These are phyloP conservation scores for Diadophis punctatus DNA, from an alignment of 2,113 vertebrate genomes.

Conservation along the genomic window DNA sequence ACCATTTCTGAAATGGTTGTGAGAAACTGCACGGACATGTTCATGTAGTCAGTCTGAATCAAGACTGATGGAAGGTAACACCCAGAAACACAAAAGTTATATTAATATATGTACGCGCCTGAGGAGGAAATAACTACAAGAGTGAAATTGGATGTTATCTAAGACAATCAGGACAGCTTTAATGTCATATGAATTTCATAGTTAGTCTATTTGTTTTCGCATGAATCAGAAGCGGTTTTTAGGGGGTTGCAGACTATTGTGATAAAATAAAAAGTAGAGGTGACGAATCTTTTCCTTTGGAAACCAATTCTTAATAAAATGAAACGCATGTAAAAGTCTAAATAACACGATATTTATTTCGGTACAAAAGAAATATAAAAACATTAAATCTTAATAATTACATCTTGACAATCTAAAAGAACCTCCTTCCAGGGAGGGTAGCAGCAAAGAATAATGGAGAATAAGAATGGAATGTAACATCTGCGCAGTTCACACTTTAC, in stretches of 20 bases:
- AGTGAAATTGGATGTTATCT: neutral
- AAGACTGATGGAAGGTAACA: neutral
- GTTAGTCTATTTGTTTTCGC: neutral
- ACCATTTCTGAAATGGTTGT: neutral
- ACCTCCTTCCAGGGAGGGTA: too few species aligned
- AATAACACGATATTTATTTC: too few species aligned
- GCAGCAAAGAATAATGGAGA: too few species aligned
- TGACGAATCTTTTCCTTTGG: too few species aligned
- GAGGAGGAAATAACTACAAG: neutral
- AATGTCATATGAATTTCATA: neutral
- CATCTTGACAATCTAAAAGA: too few species aligned
- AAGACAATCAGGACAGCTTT: neutral
- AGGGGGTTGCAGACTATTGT: neutral
- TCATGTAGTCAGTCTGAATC: neutral
- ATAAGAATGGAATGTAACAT: too few species aligned
- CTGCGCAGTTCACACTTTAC: too few species aligned
- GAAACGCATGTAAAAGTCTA: too few species aligned
- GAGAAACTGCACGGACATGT: neutral
- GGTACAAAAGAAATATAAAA: too few species aligned
- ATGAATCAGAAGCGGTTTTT: neutral
- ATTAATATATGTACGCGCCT: neutral
- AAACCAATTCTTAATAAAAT: too few species aligned
- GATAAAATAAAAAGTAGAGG: too few species aligned
- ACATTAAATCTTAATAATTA: too few species aligned
- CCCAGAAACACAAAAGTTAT: neutral